Base-by-base conservation (phyloP, 2,888 invertebrate species). In the Megastigmus dorsalis region DNA sequence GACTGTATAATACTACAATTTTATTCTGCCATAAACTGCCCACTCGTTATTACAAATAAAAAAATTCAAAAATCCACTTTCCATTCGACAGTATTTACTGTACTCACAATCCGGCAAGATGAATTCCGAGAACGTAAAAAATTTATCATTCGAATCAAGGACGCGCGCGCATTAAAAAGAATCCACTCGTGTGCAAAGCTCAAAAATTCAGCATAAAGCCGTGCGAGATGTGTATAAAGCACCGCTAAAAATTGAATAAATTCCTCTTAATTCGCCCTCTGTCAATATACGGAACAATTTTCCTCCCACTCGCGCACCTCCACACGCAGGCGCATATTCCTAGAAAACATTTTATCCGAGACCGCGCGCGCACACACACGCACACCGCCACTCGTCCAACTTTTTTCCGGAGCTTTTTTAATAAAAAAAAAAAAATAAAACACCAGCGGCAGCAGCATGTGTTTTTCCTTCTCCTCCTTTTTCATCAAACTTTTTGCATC, bases 181-280 rank as follows among this genome's bases (percentile, higher is more conserved):
- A n/a, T n/a, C n/a, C n/a, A n/a, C n/a, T n/a, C n/a, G n/a, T n/a
- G n/a, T n/a, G n/a, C n/a, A n/a, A n/a, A n/a, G n/a, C 30, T 41
- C 20, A 41, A 52, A 50, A 52, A 41, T 18, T n/a, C 41, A 3
- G 26, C 13, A 33, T 33, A 48, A 62, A 62, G 41, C 45, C 30
- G 7, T 5, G 4, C 10, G 23, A 4, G 4, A 33, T 3, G 7
- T 38, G 33, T n/a, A 38, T 0, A 30, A 45, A 30, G 18, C 48
- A 23, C 28, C 4, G 30, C 59, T 59, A 43, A 71, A 63, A 65
- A 65, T 65, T 65, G 57, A 71, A 71, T 71, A 65, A 71, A 65
- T 30, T 15, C 38, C 38, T n/a, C 13, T 36, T 63, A 71, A 63
- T 38, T 20, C 62, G n/a, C 45, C 9, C 28, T 54, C 54, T 45